Conservation (phyloP, 2,888 invertebrate genomes). For the Seira musarum region DNA sequence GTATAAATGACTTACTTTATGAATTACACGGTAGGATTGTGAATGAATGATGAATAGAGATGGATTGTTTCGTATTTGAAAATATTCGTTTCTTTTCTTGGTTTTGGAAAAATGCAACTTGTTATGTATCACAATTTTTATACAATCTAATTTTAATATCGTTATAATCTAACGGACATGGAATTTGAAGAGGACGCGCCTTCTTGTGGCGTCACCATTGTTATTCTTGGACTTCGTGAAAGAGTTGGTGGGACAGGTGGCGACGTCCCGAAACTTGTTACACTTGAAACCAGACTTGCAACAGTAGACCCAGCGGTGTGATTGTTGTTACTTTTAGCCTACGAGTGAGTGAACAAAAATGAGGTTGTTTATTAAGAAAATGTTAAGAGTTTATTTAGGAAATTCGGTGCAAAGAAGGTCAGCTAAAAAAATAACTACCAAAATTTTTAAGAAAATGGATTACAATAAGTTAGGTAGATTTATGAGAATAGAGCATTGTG, state of each 20-base stretch:
- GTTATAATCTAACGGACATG: conserved; percentile 62
- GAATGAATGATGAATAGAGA: no score
- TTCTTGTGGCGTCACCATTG: conserved; percentile 68
- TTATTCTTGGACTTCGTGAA: conserved; percentile 66
- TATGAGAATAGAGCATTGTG: not conserved
- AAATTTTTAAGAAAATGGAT: not conserved
- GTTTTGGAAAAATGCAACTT: not conserved
- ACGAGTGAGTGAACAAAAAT: conserved; percentile 27
- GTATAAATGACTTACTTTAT: no score
- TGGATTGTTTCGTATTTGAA: conserved; percentile 40
- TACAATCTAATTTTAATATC: conserved; percentile 15
- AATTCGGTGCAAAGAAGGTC: not conserved
- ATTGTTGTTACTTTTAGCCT: conserved; percentile 69
- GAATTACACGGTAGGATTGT: no score
- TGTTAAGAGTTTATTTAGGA: not conserved
- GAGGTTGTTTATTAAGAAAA: not conserved
- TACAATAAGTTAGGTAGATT: no score
- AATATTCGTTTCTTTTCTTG: conserved; percentile 37
- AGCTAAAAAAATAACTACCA: not conserved
- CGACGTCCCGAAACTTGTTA: conserved; percentile 66
- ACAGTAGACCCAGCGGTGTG: conserved; percentile 67
- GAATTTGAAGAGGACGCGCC: conserved; percentile 52
- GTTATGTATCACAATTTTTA: conserved; percentile 39
- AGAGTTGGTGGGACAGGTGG: conserved; percentile 62
- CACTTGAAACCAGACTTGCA: conserved; percentile 68